Percentiles rank a stretch among this genome's conserved stretches.
Conservation (phyloP, 2,113 vertebrate species). For the Tricholaema leucomelas region DNA sequence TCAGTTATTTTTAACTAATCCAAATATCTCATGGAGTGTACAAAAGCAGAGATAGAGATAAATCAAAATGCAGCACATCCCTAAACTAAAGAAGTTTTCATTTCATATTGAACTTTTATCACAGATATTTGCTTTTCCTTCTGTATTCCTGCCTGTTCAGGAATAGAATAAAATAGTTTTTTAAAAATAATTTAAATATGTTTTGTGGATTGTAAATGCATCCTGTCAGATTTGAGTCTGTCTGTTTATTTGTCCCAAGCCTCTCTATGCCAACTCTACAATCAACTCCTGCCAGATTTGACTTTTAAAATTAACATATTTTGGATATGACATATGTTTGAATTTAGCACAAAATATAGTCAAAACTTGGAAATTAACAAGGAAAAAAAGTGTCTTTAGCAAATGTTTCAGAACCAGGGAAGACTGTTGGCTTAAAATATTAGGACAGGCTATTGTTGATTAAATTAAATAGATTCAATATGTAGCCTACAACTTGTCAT, state of each 20-base stretch:
- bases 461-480: conserved; percentile 65
- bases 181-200: too few relatives aligned
- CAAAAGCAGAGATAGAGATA: neutral
- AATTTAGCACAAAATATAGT: conserved; percentile 75
- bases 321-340: conserved; percentile 74
- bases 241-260: conserved; percentile 69
- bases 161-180: neutral
- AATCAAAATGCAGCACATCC: conserved; percentile 9
- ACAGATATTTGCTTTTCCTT: conserved; percentile 7
- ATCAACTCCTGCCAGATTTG: conserved; percentile 68
- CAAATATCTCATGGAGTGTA: neutral
- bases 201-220: neutral
- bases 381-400: conserved; percentile 68
- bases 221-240: conserved; percentile 55
- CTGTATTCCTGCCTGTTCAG: neutral
- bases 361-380: conserved; percentile 74
- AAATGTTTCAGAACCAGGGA: conserved; percentile 68
- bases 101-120: conserved; percentile 29
- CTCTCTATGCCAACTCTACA: conserved; percentile 52
- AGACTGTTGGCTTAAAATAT: conserved; percentile 66
- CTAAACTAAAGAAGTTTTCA: conserved; percentile 39
- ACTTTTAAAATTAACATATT: conserved; percentile 76
- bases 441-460: conserved; percentile 65
- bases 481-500: conserved; percentile 52
- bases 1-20: neutral